Evolutionary conservation across 2,888 invertebrate genomes (phyloP).

Genomic region (Meteorus colon): DNA sequence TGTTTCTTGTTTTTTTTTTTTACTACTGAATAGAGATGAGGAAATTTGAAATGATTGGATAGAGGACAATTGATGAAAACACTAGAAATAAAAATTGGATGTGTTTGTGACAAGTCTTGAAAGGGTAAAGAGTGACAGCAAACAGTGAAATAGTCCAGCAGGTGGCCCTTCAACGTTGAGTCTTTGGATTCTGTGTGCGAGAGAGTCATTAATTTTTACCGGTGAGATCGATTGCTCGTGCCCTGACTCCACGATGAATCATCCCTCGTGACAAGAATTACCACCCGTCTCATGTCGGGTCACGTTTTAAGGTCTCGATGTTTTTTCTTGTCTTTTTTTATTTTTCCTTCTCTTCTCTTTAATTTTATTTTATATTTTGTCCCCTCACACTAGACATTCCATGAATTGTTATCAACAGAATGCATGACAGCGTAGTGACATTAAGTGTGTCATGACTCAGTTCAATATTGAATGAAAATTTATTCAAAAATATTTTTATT

Average conservation of each 20-base stretch:
- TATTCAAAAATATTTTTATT: slow-evolving; percentile 7
- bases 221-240: slow-evolving; percentile 61
- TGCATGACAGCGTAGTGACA: slow-evolving; percentile 14
- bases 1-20: too few species aligned
- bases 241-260: slow-evolving; percentile 61
- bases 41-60: too few species aligned
- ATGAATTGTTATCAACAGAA: slow-evolving; percentile 25
- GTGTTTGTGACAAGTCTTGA: background rate
- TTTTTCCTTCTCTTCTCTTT: slow-evolving; percentile 11
- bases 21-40: too few species aligned
- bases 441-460: slow-evolving; percentile 21
- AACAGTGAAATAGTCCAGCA: slow-evolving; percentile 40
- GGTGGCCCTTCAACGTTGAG: slow-evolving; percentile 44
- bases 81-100: slow-evolving; percentile 7
- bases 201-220: slow-evolving; percentile 60
- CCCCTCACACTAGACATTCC: slow-evolving; percentile 18
- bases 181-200: slow-evolving; percentile 55
- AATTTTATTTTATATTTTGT: slow-evolving; percentile 17
- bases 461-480: slow-evolving; percentile 6
- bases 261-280: slow-evolving; percentile 58
- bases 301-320: slow-evolving; percentile 59
- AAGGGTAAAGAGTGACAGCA: slow-evolving; percentile 5
- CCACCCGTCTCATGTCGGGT: slow-evolving; percentile 53
- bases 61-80: too few species aligned
- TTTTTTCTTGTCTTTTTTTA: slow-evolving; percentile 20